These are phyloP conservation scores for Girardinichthys multiradiatus DNA, from an alignment of 2,113 vertebrate genomes.

Conservation along the genomic window DNA sequence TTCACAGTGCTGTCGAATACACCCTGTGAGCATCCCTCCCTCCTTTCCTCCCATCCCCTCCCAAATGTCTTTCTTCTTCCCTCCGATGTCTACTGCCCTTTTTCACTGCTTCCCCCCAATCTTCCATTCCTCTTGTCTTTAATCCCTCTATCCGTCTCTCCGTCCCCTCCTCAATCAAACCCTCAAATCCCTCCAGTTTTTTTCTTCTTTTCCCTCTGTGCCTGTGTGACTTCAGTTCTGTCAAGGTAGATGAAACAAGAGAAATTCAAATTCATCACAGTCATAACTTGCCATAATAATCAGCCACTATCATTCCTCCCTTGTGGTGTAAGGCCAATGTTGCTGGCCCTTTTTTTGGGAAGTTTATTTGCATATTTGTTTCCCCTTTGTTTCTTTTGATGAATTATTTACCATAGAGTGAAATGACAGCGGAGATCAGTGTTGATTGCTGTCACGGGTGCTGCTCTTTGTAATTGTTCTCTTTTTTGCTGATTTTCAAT, in stretches of 20 bases:
- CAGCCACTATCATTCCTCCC: slow-evolving; percentile 64
- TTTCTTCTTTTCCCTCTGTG: slow-evolving; percentile 29
- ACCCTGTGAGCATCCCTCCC: slow-evolving; percentile 76
- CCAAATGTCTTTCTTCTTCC: slow-evolving; percentile 75
- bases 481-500: slow-evolving; percentile 69
- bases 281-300: slow-evolving; percentile 68
- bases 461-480: slow-evolving; percentile 71
- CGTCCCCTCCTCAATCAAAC: slow-evolving; percentile 70
- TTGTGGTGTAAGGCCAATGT: slow-evolving; percentile 63
- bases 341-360: slow-evolving; percentile 65
- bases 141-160: slow-evolving; percentile 64
- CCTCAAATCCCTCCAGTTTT: slow-evolving; percentile 73
- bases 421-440: slow-evolving; percentile 72
- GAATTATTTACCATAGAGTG: slow-evolving; percentile 73
- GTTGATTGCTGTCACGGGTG: slow-evolving; percentile 67
- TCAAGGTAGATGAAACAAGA: slow-evolving; percentile 78
- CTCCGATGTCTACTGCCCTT: slow-evolving; percentile 65
- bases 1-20: slow-evolving; percentile 76
- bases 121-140: slow-evolving; percentile 71
- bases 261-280: slow-evolving; percentile 75
- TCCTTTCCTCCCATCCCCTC: slow-evolving; percentile 65
- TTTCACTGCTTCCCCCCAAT: slow-evolving; percentile 54
- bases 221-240: slow-evolving; percentile 71
- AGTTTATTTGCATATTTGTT: slow-evolving; percentile 80
- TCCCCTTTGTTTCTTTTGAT: slow-evolving; percentile 78